phyloP scores from a whole-genome alignment of 2,888 invertebrate species.

The Phanerotoma sp. region DNA sequence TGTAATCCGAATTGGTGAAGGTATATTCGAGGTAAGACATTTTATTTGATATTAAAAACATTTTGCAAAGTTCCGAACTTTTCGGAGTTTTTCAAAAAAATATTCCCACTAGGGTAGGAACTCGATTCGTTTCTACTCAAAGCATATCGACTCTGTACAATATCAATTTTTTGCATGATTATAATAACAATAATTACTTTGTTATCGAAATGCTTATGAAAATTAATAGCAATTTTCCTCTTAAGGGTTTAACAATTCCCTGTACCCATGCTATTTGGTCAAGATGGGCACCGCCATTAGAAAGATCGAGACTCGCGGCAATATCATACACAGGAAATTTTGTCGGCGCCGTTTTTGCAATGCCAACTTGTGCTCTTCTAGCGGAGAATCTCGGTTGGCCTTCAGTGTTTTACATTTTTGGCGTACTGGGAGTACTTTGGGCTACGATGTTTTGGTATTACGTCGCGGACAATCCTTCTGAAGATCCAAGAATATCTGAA shows the following conservation, averaged over 20 bases:
- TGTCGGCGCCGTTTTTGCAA: constrained; percentile 80
- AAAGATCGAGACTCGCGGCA: constrained; percentile 76
- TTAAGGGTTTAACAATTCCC: constrained; percentile 74
- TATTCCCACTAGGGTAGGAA: no score
- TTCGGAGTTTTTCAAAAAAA: no score
- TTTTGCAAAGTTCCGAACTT: no score
- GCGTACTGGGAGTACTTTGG: constrained; percentile 71
- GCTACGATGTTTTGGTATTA: constrained; percentile 70
- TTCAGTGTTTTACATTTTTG: constrained; percentile 80
- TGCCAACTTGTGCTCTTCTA: constrained; percentile 76
- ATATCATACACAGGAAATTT: constrained; percentile 85
- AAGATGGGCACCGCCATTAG: constrained; percentile 78
- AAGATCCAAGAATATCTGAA: constrained; percentile 71
- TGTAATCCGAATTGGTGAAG: constrained; percentile 74
- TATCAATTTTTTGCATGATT: no score
- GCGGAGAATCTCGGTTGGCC: constrained; percentile 78
- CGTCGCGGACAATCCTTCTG: constrained; percentile 73
- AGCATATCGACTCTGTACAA: no score
- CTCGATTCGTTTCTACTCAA: no score
- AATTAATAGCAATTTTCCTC: no score
- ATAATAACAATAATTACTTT: background rate
- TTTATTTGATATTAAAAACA: constrained; percentile 8
- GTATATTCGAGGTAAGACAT: constrained; percentile 71
- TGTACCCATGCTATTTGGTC: constrained; percentile 84
- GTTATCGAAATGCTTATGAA: no score